These are phyloP conservation scores for Upupa epops DNA, from an alignment of 2,113 vertebrate genomes.

Conservation along the genomic window DNA sequence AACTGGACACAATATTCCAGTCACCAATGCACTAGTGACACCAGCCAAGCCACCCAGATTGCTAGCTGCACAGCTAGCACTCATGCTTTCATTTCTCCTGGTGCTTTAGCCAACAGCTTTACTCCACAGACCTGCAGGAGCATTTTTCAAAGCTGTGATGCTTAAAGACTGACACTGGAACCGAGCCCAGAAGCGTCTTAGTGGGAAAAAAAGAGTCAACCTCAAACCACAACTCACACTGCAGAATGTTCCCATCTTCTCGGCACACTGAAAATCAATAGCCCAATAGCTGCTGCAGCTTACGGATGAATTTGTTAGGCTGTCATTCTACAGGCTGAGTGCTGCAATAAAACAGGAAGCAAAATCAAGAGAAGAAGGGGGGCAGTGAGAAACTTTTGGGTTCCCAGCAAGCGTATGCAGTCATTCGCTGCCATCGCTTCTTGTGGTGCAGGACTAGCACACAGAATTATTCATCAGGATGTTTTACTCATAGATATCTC, in stretches of 20 bases:
- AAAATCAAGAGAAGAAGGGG: background rate
- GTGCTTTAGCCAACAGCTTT: background rate
- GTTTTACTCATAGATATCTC: background rate
- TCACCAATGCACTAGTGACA: background rate
- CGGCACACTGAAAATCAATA: conserved; percentile 67
- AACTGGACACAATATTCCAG: no score
- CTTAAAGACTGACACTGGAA: background rate
- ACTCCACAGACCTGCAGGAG: background rate
- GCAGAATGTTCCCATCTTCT: conserved; percentile 54
- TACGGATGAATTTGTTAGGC: conserved; percentile 42
- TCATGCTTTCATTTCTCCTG: background rate
- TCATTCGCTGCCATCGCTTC: background rate
- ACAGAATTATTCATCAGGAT: background rate
- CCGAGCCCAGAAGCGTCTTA: conserved; percentile 12
- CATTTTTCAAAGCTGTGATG: background rate
- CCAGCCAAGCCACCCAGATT: background rate
- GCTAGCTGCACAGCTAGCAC: background rate
- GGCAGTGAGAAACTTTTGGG: background rate
- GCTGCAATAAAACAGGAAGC: conserved; percentile 18
- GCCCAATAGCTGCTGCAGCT: conserved; percentile 44
- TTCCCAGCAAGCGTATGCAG: conserved; percentile 26
- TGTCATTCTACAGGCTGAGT: conserved; percentile 47
- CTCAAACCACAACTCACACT: conserved; percentile 36
- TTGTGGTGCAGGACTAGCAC: background rate
- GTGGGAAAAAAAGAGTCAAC: conserved; percentile 1